Base-by-base conservation (phyloP, 2,113 vertebrate genomes). In the Grallaria varia region DNA sequence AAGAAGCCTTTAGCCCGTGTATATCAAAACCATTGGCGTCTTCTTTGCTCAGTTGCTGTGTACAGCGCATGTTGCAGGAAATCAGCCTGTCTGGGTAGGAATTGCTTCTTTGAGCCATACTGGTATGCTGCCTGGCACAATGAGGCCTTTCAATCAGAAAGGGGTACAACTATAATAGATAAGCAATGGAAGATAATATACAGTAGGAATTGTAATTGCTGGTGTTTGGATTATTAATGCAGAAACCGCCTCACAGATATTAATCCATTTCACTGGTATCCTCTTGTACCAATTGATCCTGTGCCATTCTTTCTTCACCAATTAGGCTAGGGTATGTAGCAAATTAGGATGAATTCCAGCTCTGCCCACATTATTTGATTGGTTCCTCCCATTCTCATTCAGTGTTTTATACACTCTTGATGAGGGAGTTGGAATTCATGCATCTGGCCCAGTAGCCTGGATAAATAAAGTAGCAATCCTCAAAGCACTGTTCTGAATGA, bases 351-450 rank as follows among this genome's bases (percentile, higher is more conserved):
- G 53, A 73, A 81, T 93, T 90, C 72, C 76, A 89, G 85, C 68
- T 64, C 33, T 89, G 72, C 89, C 68, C 45, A 89, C 40, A 67
- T 59, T 89, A 84, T 80, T 84, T 87, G 79, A 87, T 55, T 91
- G 92, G 79, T 84, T 88, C 88, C 77, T 75, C 81, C 85, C 74
- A 82, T 93, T 91, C 79, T 88, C 78, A 96, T 96, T 97, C 95
- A 97, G 52, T 75, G 93, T 91, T 95, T 96, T 96, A 91, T 92
- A 83, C 62, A 20, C 62, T 91, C 72, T 96, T 96, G 92, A 95
- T 89, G 95, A 97, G 88, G 44, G 76, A 92, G 59, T 49, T 96
- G 92, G 95, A 96, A 97, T 93, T 93, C 55, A 86, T 90, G 88
- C 90, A 95, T 96, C 93, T 93, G 95, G 92, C 93, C 96, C 93